A percentile compares a stretch with the other conserved stretches of the same genome.
phyloP scores from a whole-genome alignment of 2,797 vertebrate species.

The Platalea minor region DNA sequence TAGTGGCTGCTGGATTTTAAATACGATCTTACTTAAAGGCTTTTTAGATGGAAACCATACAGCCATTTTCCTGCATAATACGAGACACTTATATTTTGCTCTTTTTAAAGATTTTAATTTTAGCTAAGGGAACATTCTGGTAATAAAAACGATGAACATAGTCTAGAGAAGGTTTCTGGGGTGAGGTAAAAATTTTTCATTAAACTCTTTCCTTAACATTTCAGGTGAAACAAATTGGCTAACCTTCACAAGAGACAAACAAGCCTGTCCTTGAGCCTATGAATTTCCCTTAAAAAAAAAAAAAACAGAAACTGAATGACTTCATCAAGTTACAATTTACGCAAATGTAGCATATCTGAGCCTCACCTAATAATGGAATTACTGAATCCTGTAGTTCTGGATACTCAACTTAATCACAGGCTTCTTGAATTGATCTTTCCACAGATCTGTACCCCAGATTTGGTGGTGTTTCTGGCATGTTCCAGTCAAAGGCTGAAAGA shows the following conservation, averaged over 20 bases:
- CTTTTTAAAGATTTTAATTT: neutral
- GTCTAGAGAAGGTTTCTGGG: neutral
- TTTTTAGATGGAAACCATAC: neutral
- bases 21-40: neutral
- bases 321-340: neutral
- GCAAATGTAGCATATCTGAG: neutral
- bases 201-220: neutral
- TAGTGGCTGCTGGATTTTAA: neutral
- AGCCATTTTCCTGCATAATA: neutral
- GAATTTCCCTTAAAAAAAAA: neutral
- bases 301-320: neutral
- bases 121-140: neutral
- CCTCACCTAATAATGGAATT: neutral
- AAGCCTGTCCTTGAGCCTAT: neutral
- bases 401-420: neutral
- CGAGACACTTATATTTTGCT: neutral
- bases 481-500: conserved; percentile 93
- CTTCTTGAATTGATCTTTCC: neutral
- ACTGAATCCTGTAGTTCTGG: neutral
- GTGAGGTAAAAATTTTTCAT: neutral
- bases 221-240: neutral
- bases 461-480: conserved; percentile 95
- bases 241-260: neutral
- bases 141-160: neutral
- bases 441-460: conserved; percentile 95